Percentiles rank a stretch among this genome's conserved stretches.
Conservation (phyloP, 2,888 invertebrate genomes). For the Coenonympha glycerion region DNA sequence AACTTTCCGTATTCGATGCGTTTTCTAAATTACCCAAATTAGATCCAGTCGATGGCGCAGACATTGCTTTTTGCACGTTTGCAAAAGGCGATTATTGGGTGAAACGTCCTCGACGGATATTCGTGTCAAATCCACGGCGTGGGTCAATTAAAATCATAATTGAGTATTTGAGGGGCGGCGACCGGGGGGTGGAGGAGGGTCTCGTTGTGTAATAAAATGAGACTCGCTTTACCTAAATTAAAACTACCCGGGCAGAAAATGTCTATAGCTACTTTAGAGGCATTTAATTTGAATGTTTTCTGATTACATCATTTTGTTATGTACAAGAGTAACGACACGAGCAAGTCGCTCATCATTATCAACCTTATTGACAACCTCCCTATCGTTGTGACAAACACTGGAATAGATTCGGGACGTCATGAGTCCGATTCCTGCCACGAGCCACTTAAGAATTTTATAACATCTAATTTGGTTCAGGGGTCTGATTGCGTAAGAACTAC, state of each 20-base stretch:
- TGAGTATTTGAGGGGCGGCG: constrained; percentile 54
- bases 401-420: not conserved
- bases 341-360: not conserved
- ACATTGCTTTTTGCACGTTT: constrained; percentile 24
- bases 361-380: too few relatives aligned
- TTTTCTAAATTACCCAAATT: constrained; percentile 23
- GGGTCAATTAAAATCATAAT: constrained; percentile 68
- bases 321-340: not conserved
- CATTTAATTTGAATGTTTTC: not conserved
- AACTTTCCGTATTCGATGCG: constrained; percentile 5
- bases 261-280: not conserved
- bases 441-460: too few relatives aligned
- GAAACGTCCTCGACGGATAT: constrained; percentile 35
- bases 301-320: not conserved
- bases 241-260: constrained; percentile 8
- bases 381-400: too few relatives aligned
- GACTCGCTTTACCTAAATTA: constrained; percentile 24
- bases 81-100: constrained; percentile 33
- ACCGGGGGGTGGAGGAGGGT: constrained; percentile 26
- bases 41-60: constrained; percentile 15
- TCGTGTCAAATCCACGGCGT: constrained; percentile 46
- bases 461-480: too few relatives aligned
- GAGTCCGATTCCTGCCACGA: too few relatives aligned
- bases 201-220: constrained; percentile 31
- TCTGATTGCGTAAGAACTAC: too few relatives aligned